A percentile compares a stretch with the other conserved stretches of the same genome.
phyloP scores from a whole-genome alignment of 2,888 invertebrate species.

The Drosophila birchii region DNA sequence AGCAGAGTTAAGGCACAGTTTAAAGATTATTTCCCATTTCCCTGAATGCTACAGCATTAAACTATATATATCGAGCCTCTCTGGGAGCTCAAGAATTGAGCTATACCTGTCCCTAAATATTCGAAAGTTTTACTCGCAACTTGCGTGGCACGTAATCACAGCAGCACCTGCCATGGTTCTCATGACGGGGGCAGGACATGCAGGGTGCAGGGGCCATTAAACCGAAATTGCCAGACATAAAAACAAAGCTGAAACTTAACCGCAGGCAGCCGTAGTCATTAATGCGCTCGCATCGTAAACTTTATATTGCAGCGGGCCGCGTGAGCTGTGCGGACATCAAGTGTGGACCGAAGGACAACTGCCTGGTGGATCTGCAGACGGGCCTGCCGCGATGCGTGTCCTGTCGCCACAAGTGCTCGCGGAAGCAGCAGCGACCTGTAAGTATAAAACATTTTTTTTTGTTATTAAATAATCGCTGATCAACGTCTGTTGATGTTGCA shows the following conservation, averaged over 20 bases:
- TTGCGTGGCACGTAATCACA: conserved; percentile 14
- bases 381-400: conserved; percentile 90
- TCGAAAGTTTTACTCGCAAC: conserved; percentile 11
- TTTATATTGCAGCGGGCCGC: conserved; percentile 86
- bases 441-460: background rate
- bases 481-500: conserved; percentile 69
- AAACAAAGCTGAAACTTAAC: conserved; percentile 44
- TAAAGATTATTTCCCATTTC: too few relatives aligned
- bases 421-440: conserved; percentile 79
- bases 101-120: background rate
- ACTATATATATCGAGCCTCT: background rate
- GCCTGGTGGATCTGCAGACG: conserved; percentile 88
- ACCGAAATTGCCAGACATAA: conserved; percentile 67
- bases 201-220: conserved; percentile 54
- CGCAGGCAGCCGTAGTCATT: conserved; percentile 46
- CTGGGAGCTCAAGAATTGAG: background rate
- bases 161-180: conserved; percentile 69
- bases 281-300: conserved; percentile 64
- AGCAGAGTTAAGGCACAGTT: conserved; percentile 12
- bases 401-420: conserved; percentile 88
- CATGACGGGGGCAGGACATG: conserved; percentile 38
- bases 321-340: conserved; percentile 89
- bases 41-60: too few relatives aligned
- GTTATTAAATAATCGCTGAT: conserved; percentile 3
- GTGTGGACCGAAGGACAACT: conserved; percentile 89